phyloP scores from a whole-genome alignment of 2,888 invertebrate species.

The Rhingia campestris region DNA sequence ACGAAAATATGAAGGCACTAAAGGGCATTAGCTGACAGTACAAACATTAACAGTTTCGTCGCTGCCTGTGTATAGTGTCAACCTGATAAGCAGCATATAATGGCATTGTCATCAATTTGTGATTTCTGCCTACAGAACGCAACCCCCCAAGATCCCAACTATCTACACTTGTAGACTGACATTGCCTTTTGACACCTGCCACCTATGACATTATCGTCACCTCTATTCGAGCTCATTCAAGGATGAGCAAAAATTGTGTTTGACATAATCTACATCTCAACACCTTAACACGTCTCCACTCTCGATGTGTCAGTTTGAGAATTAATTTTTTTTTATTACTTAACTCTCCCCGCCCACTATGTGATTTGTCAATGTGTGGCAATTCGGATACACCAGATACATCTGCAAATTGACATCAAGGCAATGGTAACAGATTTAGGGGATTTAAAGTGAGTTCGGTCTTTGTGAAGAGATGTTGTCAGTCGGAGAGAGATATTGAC shows the following conservation, averaged over 20 bases:
- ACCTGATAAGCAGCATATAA: slow-evolving; percentile 30
- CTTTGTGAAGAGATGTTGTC: slow-evolving; percentile 1
- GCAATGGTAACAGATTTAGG: slow-evolving; percentile 53
- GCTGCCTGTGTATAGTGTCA: slow-evolving; percentile 2
- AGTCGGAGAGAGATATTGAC: slow-evolving; percentile 37
- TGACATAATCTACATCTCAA: slow-evolving; percentile 31
- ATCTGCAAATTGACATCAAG: slow-evolving; percentile 16
- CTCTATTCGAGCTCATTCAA: slow-evolving; percentile 8
- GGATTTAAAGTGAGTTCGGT: slow-evolving; percentile 48
- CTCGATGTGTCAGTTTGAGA: slow-evolving; percentile 35
- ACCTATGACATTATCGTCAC: slow-evolving; percentile 27
- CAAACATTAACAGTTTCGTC: not conserved
- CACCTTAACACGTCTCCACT: slow-evolving; percentile 45
- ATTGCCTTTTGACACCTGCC: slow-evolving; percentile 36
- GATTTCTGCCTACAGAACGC: slow-evolving; percentile 16
- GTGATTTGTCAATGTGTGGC: slow-evolving; percentile 44
- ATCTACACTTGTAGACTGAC: not conserved
- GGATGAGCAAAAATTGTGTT: not conserved
- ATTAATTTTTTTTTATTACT: slow-evolving; percentile 8
- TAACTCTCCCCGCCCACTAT: not conserved
- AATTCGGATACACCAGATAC: slow-evolving; percentile 9
- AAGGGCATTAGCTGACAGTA: slow-evolving; percentile 30
- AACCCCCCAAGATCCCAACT: not conserved
- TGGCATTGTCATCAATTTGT: slow-evolving; percentile 37
- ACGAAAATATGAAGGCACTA: not conserved